Base-by-base conservation (phyloP, 2,888 invertebrate species). In the Lasioglossum malachurum region DNA sequence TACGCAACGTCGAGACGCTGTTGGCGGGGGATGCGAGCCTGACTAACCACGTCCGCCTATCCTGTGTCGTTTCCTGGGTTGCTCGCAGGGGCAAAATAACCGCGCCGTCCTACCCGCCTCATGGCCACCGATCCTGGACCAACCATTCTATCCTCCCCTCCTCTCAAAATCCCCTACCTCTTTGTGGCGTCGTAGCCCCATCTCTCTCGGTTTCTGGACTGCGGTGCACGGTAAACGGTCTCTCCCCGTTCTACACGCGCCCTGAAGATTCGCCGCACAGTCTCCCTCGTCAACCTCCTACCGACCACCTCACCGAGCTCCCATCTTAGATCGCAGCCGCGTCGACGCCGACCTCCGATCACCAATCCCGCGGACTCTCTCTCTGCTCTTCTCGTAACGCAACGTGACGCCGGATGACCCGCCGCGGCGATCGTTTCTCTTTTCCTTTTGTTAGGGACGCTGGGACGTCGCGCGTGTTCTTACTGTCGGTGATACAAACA, bases 41-140 rank as follows among this genome's bases (percentile, higher is more conserved):
- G 64, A 41, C 19, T 67, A 38, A 12, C 27, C 27, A 4, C 35
- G 69, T 67, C 81, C 31, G 35, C 90, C 90, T 87, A 87, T 87
- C 78, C 64, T 23, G 53, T 7, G 49, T 1, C 3, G 80, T 71
- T 84, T 71, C 44, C 35, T 31, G 14, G 23, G 5, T 72, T 44
- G 53, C 79, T 72, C 64, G 38, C 60, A 71, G 44, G 57, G 72
- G 19, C 12, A 31, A 60, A 69, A 84, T 64, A 72, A 23, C 71
- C 44, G 31, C 71, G 35, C 71, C 27, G 72, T 53, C 78, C 69
- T 83, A 44, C 53, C 38, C 27, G 27, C 64, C 79, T 80, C 83
- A 88, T 89, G 87, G 78, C 82, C 82, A 86, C 89, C 78, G 53
- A 27, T 10, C 38, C 31, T 49, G 81, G 81, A 12, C 71, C 83